phyloP scores from a whole-genome alignment of 2,888 invertebrate genomes.

The Volucella bombylans region DNA sequence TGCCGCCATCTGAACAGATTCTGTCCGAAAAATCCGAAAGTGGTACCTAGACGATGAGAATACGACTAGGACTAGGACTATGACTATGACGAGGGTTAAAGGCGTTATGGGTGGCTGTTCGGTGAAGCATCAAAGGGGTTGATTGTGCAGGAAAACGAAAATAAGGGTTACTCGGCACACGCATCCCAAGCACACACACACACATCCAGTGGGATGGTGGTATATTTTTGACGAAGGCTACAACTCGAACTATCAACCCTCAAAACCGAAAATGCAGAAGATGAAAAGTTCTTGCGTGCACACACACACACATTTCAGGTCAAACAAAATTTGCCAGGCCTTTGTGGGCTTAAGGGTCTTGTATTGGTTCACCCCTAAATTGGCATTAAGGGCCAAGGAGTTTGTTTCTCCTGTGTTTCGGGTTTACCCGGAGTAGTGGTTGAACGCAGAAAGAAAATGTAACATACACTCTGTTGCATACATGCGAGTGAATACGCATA shows the following conservation, averaged over 20 bases:
- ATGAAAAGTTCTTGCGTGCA: slow-evolving; percentile 65
- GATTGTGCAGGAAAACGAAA: slow-evolving; percentile 58
- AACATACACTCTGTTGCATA: slow-evolving; percentile 48
- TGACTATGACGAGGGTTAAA: slow-evolving; percentile 10
- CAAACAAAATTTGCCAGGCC: slow-evolving; percentile 68
- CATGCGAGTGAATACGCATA: neutral
- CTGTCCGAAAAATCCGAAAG: slow-evolving; percentile 65
- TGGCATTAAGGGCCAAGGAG: slow-evolving; percentile 72
- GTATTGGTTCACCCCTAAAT: slow-evolving; percentile 74
- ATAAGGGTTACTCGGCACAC: slow-evolving; percentile 41
- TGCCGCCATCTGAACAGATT: slow-evolving; percentile 46
- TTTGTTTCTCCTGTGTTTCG: slow-evolving; percentile 35
- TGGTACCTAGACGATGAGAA: slow-evolving; percentile 44
- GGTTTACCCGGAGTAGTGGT: slow-evolving; percentile 52
- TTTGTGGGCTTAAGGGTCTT: slow-evolving; percentile 74
- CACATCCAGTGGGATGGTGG: slow-evolving; percentile 1
- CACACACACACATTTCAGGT: slow-evolving; percentile 71
- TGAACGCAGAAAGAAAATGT: slow-evolving; percentile 69
- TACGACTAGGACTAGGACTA: slow-evolving; percentile 23
- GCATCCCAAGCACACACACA: neutral
- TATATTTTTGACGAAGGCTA: slow-evolving; percentile 18
- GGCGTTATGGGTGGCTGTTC: slow-evolving; percentile 23
- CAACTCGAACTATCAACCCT: no score
- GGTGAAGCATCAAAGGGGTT: slow-evolving; percentile 61
- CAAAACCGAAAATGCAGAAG: slow-evolving; percentile 14